Conservation (phyloP, 2,888 invertebrate genomes). For the Drosophila limbata region DNA sequence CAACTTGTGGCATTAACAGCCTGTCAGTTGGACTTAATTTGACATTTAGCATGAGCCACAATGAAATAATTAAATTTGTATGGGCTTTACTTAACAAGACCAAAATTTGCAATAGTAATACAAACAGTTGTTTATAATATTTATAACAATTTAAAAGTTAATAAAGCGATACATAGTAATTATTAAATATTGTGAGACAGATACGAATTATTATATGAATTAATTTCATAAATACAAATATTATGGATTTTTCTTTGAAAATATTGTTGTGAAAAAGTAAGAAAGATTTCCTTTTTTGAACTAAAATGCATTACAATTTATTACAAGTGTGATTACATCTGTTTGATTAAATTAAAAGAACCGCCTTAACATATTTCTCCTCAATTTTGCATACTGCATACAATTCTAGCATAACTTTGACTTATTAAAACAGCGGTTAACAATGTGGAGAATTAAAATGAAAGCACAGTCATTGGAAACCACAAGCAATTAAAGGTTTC, state of each 20-base stretch:
- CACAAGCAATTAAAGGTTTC: background rate
- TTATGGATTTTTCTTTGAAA: too few species aligned
- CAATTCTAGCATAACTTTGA: background rate
- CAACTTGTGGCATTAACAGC: slow-evolving; percentile 70
- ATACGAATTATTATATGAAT: too few species aligned
- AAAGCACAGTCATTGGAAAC: background rate
- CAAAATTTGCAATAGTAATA: background rate
- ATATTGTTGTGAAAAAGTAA: too few species aligned
- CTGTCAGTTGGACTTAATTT: slow-evolving; percentile 50
- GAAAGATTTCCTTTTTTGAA: too few species aligned
- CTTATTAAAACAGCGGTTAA: background rate
- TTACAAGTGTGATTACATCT: too few species aligned
- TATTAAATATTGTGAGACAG: background rate
- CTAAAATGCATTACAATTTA: too few species aligned
- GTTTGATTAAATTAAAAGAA: too few species aligned
- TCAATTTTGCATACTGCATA: background rate
- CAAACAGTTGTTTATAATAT: background rate
- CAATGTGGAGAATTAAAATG: background rate
- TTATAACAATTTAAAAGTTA: background rate
- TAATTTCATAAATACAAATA: too few species aligned
- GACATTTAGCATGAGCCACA: slow-evolving; percentile 25
- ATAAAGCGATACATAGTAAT: background rate
- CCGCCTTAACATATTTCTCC: too few species aligned
- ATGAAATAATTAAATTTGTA: slow-evolving; percentile 42
- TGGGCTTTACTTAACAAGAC: background rate